Evolutionary conservation across 2,888 invertebrate species (phyloP).

Genomic region (Eupithecia inturbata): DNA sequence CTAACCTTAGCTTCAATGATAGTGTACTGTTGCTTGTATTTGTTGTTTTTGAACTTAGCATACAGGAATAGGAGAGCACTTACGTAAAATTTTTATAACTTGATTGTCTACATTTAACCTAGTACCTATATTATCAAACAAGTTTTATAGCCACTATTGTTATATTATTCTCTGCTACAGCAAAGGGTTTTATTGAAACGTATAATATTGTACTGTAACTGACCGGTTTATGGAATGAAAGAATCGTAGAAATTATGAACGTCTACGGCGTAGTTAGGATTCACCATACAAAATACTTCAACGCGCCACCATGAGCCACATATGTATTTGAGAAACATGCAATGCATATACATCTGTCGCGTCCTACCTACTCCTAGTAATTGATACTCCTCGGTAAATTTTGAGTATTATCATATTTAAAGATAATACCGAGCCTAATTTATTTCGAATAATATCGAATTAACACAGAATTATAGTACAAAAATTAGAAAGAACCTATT

Average conservation of each 20-base stretch:
- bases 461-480: neutral
- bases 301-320: neutral
- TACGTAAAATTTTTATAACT: neutral
- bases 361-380: neutral
- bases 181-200: no score
- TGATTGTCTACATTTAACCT: neutral
- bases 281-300: neutral
- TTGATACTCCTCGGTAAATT: neutral
- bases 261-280: neutral
- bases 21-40: neutral
- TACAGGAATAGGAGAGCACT: neutral
- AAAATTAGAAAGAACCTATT: neutral
- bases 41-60: neutral
- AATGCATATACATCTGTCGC: neutral
- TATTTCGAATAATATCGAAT: neutral
- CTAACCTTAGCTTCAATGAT: slow-evolving; percentile 51
- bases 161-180: no score
- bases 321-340: neutral
- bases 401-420: neutral
- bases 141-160: no score
- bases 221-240: neutral
- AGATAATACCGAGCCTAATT: neutral
- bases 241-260: neutral
- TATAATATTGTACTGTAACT: neutral
- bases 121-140: no score